Conservation (phyloP, 2,113 vertebrate species). For the Plestiodon gilberti region DNA sequence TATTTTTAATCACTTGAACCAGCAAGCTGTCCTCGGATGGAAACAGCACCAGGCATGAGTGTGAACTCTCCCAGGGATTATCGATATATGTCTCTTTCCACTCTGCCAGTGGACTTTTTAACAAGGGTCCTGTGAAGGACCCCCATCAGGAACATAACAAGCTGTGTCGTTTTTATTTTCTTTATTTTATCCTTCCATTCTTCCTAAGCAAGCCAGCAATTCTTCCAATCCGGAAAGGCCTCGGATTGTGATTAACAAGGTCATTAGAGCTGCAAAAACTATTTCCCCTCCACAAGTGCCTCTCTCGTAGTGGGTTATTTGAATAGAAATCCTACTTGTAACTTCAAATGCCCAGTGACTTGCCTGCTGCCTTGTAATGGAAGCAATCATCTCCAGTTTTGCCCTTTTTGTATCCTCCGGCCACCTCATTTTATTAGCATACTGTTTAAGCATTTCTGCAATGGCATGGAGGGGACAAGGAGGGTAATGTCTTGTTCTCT, state of each 20-base stretch:
- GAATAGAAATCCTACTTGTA: slow-evolving; percentile 49
- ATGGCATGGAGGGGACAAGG: slow-evolving; percentile 29
- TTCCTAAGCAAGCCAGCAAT: slow-evolving; percentile 52
- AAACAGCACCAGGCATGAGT: background rate
- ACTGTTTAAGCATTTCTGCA: slow-evolving; percentile 47
- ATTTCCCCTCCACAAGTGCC: slow-evolving; percentile 54
- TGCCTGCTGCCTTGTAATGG: slow-evolving; percentile 65
- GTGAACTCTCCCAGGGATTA: background rate
- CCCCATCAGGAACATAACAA: background rate
- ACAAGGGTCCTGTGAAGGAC: background rate
- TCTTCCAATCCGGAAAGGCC: slow-evolving; percentile 57
- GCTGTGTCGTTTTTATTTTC: background rate
- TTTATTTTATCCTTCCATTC: slow-evolving; percentile 28
- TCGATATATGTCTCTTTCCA: background rate
- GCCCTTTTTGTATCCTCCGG: slow-evolving; percentile 62
- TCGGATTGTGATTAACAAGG: slow-evolving; percentile 61
- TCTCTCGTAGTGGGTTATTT: slow-evolving; percentile 42
- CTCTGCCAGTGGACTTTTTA: background rate
- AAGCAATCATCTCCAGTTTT: slow-evolving; percentile 58
- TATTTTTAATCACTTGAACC: slow-evolving; percentile 9
- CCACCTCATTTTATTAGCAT: slow-evolving; percentile 63
- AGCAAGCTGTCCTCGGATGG: background rate
- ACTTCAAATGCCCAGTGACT: slow-evolving; percentile 63
- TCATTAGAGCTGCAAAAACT: slow-evolving; percentile 61
- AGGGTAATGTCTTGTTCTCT: slow-evolving; percentile 46